A percentile compares a stretch with the other conserved stretches of the same genome.
phyloP scores from a whole-genome alignment of 2,888 invertebrate genomes.

The Pachymerium ferrugineum region DNA sequence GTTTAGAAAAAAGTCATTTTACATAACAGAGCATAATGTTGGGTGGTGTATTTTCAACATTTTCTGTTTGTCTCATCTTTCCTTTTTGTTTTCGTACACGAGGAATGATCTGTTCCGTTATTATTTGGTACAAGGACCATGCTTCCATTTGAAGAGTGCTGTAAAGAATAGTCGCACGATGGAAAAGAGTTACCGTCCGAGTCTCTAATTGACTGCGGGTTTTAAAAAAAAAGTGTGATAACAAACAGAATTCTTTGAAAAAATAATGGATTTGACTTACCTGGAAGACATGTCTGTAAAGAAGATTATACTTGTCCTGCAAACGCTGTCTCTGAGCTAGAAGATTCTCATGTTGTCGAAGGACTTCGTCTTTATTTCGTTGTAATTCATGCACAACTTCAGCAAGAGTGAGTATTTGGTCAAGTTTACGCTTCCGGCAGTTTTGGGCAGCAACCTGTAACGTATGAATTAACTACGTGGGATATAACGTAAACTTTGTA shows the following conservation, averaged over 20 bases:
- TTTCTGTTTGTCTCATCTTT: not conserved
- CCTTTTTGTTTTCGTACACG: not conserved
- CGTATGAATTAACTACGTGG: constrained; percentile 53
- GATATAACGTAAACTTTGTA: not conserved
- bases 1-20: too few species aligned
- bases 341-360: constrained; percentile 68
- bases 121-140: constrained; percentile 5
- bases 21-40: too few species aligned
- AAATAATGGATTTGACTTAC: constrained; percentile 51
- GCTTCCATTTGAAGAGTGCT: not conserved
- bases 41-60: not conserved
- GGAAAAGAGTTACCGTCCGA: not conserved
- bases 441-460: constrained; percentile 98
- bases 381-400: constrained; percentile 87
- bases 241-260: not conserved
- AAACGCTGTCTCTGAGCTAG: constrained; percentile 70
- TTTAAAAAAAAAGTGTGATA: not conserved
- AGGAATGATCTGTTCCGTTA: not conserved
- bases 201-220: not conserved
- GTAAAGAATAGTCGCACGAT: not conserved
- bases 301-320: constrained; percentile 77
- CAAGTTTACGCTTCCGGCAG: constrained; percentile 91
- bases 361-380: constrained; percentile 69
- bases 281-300: constrained; percentile 88
- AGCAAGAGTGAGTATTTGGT: constrained; percentile 84